phyloP scores from a whole-genome alignment of 2,797 vertebrate genomes.

The Odontamblyopus rebecca region DNA sequence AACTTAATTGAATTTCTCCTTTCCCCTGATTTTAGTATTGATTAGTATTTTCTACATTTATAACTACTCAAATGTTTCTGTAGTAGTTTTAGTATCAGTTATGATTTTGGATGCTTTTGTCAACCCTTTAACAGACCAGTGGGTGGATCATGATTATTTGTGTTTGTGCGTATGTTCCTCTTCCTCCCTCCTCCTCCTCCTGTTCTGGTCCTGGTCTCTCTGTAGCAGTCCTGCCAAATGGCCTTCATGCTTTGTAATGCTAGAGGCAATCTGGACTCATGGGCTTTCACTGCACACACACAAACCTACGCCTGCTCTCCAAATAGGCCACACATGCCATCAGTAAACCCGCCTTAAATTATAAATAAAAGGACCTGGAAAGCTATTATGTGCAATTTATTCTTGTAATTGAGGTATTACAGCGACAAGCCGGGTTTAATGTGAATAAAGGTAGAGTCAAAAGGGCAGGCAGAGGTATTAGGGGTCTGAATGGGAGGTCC shows the following conservation, averaged over 20 bases:
- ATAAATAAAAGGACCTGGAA: constrained; percentile 8
- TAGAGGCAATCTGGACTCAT: constrained; percentile 22
- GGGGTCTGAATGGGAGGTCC: neutral
- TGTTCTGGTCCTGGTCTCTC: constrained; percentile 31
- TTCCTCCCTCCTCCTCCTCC: constrained; percentile 29
- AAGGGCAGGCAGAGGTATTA: neutral
- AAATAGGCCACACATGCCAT: constrained; percentile 11
- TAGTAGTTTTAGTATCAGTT: too few relatives aligned
- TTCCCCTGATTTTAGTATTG: too few relatives aligned
- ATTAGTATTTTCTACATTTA: too few relatives aligned
- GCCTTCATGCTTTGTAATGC: constrained; percentile 23
- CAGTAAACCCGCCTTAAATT: constrained; percentile 5
- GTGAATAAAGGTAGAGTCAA: neutral
- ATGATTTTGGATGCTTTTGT: too few relatives aligned
- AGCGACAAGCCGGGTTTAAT: neutral
- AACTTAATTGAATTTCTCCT: too few relatives aligned
- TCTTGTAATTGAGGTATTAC: neutral
- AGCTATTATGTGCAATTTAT: constrained; percentile 7
- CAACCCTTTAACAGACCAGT: too few relatives aligned
- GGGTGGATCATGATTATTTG: constrained; percentile 49
- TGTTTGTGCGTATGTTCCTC: constrained; percentile 4
- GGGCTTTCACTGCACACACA: constrained; percentile 11
- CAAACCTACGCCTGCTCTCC: neutral
- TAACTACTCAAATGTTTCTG: too few relatives aligned
- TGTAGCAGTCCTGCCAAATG: constrained; percentile 34